Percentiles rank a stretch among this genome's conserved stretches.
Evolutionary conservation across 2,888 invertebrate species (phyloP).

Genomic region (Asteroscopus sphinx): DNA sequence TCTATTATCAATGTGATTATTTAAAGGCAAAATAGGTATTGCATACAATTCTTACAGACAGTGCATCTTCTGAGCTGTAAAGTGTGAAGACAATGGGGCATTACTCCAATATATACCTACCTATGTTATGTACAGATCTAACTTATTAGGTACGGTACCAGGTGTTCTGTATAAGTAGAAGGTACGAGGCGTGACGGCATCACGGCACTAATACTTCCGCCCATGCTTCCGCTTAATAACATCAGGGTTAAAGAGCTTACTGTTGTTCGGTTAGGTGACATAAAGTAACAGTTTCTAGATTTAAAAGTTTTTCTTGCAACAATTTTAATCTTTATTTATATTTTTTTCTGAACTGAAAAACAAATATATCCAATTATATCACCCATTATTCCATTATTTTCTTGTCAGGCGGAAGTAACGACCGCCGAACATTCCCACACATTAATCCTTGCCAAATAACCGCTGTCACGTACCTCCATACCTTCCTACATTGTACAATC

Average conservation of each 20-base stretch:
- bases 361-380: too few species aligned
- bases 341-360: too few species aligned
- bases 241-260: slow-evolving; percentile 6
- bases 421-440: slow-evolving; percentile 56
- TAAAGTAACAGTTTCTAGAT: slow-evolving; percentile 12
- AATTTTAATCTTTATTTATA: too few species aligned
- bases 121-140: background rate
- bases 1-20: too few species aligned
- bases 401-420: slow-evolving; percentile 34
- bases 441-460: slow-evolving; percentile 72
- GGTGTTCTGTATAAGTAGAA: too few species aligned
- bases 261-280: slow-evolving; percentile 16
- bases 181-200: slow-evolving; percentile 11
- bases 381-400: too few species aligned
- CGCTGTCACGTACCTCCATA: slow-evolving; percentile 67
- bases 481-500: slow-evolving; percentile 25
- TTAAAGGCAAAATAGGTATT: too few species aligned
- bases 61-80: background rate
- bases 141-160: slow-evolving; percentile 18
- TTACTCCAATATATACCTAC: background rate
- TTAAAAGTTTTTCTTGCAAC: too few species aligned
- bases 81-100: background rate
- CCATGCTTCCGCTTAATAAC: slow-evolving; percentile 29
- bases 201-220: slow-evolving; percentile 35
- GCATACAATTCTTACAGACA: too few species aligned